phyloP scores from a whole-genome alignment of 2,888 invertebrate genomes.

The Stenodera caucasica region DNA sequence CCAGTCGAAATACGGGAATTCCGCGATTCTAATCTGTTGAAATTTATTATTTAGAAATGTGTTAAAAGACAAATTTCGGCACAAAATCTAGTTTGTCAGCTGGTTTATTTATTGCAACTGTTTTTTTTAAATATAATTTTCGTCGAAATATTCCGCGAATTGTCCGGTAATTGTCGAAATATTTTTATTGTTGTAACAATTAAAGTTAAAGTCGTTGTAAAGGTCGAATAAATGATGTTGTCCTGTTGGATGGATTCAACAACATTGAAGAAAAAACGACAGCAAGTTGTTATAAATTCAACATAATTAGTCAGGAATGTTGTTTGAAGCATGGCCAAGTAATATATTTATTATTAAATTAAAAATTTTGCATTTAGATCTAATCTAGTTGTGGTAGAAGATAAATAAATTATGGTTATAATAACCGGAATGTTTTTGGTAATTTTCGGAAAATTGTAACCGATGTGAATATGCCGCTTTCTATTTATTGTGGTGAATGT shows the following conservation, averaged over 20 bases:
- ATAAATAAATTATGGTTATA: neutral
- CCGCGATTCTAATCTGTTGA: neutral
- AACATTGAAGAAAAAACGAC: neutral
- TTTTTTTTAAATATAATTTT: too few species aligned
- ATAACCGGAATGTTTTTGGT: neutral
- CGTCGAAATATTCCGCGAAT: neutral
- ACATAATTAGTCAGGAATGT: constrained; percentile 28
- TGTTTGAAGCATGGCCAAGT: constrained; percentile 23
- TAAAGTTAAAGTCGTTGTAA: constrained; percentile 4
- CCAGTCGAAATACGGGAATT: neutral
- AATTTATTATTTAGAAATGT: neutral
- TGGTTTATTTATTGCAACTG: neutral
- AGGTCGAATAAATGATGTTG: constrained; percentile 8
- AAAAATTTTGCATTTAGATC: constrained; percentile 1
- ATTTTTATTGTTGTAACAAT: constrained; percentile 7
- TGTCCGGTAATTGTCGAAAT: neutral
- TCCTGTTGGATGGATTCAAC: neutral
- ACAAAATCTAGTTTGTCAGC: neutral
- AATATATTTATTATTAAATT: neutral
- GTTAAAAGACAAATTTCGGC: neutral
- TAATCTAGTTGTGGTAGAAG: neutral
- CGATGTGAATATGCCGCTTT: constrained; percentile 26
- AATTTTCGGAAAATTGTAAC: neutral
- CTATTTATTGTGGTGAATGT: constrained; percentile 27
- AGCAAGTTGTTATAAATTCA: constrained; percentile 9